Percentiles rank a stretch among this genome's conserved stretches.
phyloP scores from a whole-genome alignment of 2,113 vertebrate genomes.

The Solea senegalensis region DNA sequence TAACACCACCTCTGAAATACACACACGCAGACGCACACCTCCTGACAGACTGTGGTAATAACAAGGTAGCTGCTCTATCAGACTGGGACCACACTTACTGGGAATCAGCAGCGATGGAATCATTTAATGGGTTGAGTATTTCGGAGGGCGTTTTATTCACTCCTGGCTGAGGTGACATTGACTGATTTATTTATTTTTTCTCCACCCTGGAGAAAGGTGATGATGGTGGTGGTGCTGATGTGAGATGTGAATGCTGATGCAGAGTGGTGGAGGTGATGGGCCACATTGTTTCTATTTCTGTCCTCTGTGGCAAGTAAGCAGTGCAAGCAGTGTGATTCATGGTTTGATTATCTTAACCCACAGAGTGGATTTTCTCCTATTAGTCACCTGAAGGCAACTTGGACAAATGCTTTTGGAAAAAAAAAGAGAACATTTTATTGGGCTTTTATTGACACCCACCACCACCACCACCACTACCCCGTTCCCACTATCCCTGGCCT shows the following conservation, averaged over 20 bases:
- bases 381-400: slow-evolving; percentile 22
- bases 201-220: background rate
- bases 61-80: slow-evolving; percentile 57
- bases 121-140: slow-evolving; percentile 66
- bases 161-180: slow-evolving; percentile 60
- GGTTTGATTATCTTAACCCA: slow-evolving; percentile 63
- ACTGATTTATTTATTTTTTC: slow-evolving; percentile 28
- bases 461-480: background rate
- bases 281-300: slow-evolving; percentile 56
- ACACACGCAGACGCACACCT: background rate
- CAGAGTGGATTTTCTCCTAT: background rate
- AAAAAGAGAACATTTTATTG: slow-evolving; percentile 8
- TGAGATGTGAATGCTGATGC: slow-evolving; percentile 60
- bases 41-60: slow-evolving; percentile 58
- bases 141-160: background rate
- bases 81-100: slow-evolving; percentile 28
- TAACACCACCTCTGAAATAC: background rate
- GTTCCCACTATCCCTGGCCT: slow-evolving; percentile 42
- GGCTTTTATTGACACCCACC: slow-evolving; percentile 4
- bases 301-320: slow-evolving; percentile 22
- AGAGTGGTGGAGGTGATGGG: slow-evolving; percentile 44
- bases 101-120: slow-evolving; percentile 64
- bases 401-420: background rate
- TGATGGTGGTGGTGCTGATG: background rate
- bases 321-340: slow-evolving; percentile 53